Evolutionary conservation across 2,113 vertebrate genomes (phyloP), one percentile per base, ranked within the genome.

Genomic region (Panthera uncia): DNA sequence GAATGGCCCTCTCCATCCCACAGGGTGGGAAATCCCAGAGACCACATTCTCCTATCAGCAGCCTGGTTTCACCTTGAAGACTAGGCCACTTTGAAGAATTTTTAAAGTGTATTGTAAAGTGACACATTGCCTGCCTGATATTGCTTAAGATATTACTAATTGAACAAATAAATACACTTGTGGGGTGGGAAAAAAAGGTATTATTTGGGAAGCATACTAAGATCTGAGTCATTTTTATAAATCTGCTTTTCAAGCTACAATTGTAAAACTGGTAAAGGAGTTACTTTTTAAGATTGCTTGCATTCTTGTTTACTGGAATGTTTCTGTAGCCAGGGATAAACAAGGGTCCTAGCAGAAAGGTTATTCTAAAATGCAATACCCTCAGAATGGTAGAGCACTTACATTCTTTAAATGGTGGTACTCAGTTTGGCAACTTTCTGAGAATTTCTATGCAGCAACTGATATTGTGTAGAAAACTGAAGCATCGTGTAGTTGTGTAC

Each of bases 151-250:
- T 33, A 41, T 93, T 92, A 65, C 10, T 91, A 90, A 93, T n/a
- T 48, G 95, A 69, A 80, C 87, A 98, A 98, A 98, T 85, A n/a
- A 98, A 81, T 96, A 89, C 10, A 33, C 15, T 33, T 68, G 41
- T 48, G 4, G 5, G 33, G 9, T 31, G 12, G 41, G 52, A 12
- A 50, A 80, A 97, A 80, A 97, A 79, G 31, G 21, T 96, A 65
- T 88, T 80, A 80, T 13, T 88, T 95, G 89, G 38, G 61, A 97
- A 84, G 31, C 15, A 97, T 96, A 98, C 97, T 76, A 97, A 98
- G 45, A 33, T 95, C 85, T 50, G 71, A 57, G 19, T 57, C 81
- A 96, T 97, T 95, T 97, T 76, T 81, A 48, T 76, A 94, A 94
- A 36, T 61, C 14, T 0, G 9, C 16, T 97, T 97, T 89, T 81